Evolutionary conservation across 2,113 vertebrate species (phyloP).

Genomic region (Oreocharis arfaki): DNA sequence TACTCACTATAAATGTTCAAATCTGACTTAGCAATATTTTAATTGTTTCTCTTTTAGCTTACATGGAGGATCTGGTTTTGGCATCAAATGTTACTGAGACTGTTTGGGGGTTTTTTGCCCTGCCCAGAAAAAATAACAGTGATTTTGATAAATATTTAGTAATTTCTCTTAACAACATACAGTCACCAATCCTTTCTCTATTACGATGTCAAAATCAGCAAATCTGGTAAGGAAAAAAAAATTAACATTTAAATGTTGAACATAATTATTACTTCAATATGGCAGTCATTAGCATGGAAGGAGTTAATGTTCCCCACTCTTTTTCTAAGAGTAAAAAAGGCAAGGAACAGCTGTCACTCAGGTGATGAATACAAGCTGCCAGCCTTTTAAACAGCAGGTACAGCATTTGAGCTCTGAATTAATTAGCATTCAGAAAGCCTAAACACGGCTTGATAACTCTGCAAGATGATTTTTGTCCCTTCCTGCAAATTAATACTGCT

Average conservation of each 20-base stretch:
- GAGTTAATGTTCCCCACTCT: constrained; percentile 63
- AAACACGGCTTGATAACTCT: constrained; percentile 35
- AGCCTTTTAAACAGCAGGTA: constrained; percentile 73
- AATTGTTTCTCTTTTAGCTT: not conserved
- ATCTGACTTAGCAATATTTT: not conserved
- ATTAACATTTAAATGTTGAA: not conserved
- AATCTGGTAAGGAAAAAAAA: not conserved
- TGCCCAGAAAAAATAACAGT: not conserved
- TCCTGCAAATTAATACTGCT: constrained; percentile 59
- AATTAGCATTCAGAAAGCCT: constrained; percentile 74
- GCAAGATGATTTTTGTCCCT: constrained; percentile 60
- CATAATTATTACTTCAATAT: not conserved
- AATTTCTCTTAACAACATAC: not conserved
- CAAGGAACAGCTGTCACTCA: constrained; percentile 76
- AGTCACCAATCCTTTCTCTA: not conserved
- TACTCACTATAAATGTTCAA: not conserved
- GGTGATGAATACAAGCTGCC: constrained; percentile 75
- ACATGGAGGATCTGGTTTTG: not conserved
- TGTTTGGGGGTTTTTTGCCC: not conserved
- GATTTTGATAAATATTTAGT: not conserved
- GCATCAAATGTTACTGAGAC: not conserved
- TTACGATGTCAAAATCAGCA: not conserved
- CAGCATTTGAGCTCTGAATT: constrained; percentile 68
- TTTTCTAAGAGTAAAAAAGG: constrained; percentile 55
- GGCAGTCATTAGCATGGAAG: constrained; percentile 45